These are phyloP conservation scores for Indicator indicator DNA, from an alignment of 2,113 vertebrate species.

Conservation along the genomic window DNA sequence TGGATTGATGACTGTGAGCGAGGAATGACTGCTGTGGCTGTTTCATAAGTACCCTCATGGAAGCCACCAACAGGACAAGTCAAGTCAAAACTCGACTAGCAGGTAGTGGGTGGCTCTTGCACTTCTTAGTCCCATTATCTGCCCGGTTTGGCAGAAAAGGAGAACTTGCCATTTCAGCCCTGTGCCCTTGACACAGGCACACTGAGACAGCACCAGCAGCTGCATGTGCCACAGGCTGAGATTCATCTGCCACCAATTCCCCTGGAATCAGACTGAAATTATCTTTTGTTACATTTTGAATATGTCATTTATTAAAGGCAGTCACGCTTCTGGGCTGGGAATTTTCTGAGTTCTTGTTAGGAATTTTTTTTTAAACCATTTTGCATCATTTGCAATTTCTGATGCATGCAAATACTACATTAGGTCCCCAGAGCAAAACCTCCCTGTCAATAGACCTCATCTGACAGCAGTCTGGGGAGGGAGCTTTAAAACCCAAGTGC, in stretches of 20 bases:
- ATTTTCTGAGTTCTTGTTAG: neutral
- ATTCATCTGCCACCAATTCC: neutral
- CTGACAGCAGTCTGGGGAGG: neutral
- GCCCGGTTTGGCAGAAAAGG: neutral
- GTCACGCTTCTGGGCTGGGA: neutral
- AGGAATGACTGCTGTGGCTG: fast-evolving
- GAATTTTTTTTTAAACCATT: neutral
- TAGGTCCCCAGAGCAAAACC: constrained; percentile 28
- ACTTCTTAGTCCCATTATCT: neutral
- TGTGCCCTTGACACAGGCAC: fast-evolving
- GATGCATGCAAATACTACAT: neutral
- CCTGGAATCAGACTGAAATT: neutral
- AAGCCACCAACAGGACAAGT: neutral
- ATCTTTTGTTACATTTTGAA: neutral
- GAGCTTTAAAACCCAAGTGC: neutral
- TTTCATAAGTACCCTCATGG: neutral
- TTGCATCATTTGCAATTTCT: constrained; percentile 23
- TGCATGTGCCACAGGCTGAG: neutral
- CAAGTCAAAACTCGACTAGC: neutral
- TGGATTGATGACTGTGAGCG: neutral
- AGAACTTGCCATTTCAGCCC: neutral
- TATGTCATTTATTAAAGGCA: neutral
- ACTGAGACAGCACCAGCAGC: neutral
- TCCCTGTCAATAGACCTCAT: constrained; percentile 2
- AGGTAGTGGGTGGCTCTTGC: fast-evolving